These are phyloP conservation scores for Cyclargus thomasi DNA, from an alignment of 1,140 invertebrate genomes.

Conservation along the genomic window DNA sequence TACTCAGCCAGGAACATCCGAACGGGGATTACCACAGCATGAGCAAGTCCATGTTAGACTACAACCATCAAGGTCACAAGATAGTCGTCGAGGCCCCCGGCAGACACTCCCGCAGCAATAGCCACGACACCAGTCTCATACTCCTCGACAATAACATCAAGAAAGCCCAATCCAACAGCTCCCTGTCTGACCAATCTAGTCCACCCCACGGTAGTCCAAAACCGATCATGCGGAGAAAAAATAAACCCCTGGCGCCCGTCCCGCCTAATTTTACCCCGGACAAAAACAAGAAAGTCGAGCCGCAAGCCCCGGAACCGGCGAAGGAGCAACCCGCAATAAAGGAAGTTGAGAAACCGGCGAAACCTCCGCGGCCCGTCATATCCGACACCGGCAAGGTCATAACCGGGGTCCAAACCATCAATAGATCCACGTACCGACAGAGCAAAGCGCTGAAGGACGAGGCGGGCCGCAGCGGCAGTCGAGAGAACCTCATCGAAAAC, in stretches of 20 bases:
- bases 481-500: constrained; percentile 61
- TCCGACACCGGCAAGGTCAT: constrained; percentile 65
- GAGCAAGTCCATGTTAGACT: constrained; percentile 70
- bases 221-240: constrained; percentile 81
- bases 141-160: constrained; percentile 75
- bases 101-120: constrained; percentile 72
- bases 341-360: constrained; percentile 72
- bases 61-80: constrained; percentile 41
- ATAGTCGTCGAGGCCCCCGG: constrained; percentile 35
- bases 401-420: constrained; percentile 69
- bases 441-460: constrained; percentile 61
- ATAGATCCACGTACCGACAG: constrained; percentile 68
- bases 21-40: constrained; percentile 75
- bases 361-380: constrained; percentile 75
- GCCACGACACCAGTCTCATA: constrained; percentile 74
- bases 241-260: constrained; percentile 80
- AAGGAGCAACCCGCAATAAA: constrained; percentile 42
- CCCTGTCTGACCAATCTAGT: constrained; percentile 79
- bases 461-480: constrained; percentile 48
- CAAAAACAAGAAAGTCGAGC: constrained; percentile 52
- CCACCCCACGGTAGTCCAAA: constrained; percentile 84
- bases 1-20: constrained; percentile 49
- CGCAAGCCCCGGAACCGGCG: constrained; percentile 33
- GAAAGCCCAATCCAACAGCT: constrained; percentile 81
- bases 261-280: constrained; percentile 76